phyloP scores from a whole-genome alignment of 2,888 invertebrate species.

The Pediacus dermestoides region DNA sequence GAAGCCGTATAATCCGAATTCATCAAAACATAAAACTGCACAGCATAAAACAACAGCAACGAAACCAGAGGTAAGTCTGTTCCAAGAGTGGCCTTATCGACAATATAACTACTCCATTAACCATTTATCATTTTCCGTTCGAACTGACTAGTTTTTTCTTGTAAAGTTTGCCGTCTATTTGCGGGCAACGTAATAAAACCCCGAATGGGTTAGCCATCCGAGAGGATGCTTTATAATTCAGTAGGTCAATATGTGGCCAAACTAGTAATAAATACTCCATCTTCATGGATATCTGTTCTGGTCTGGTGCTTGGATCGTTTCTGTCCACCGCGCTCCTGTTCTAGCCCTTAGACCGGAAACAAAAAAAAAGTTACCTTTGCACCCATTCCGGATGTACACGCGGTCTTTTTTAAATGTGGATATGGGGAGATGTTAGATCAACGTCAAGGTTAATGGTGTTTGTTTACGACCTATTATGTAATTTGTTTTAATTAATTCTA shows the following conservation, averaged over 20 bases:
- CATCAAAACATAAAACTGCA: slow-evolving; percentile 5
- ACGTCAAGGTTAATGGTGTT: neutral
- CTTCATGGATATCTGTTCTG: slow-evolving; percentile 6
- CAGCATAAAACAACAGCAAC: neutral
- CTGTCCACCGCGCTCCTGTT: slow-evolving; percentile 7
- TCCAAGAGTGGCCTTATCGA: slow-evolving; percentile 16
- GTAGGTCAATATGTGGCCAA: slow-evolving; percentile 14
- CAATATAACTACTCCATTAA: slow-evolving; percentile 26
- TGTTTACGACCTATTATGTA: neutral
- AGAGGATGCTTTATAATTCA: slow-evolving; percentile 16
- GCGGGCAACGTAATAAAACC: slow-evolving; percentile 16
- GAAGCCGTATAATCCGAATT: too few relatives aligned
- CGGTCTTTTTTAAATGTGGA: neutral
- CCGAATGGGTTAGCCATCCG: slow-evolving; percentile 5
- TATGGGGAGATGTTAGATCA: neutral
- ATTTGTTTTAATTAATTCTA: slow-evolving; percentile 4
- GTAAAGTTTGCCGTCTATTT: neutral
- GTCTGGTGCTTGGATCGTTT: slow-evolving; percentile 10
- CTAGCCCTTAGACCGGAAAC: slow-evolving; percentile 12
- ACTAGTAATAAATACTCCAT: slow-evolving; percentile 7
- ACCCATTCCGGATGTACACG: slow-evolving; percentile 7
- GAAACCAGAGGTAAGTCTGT: neutral
- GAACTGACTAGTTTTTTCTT: slow-evolving; percentile 12
- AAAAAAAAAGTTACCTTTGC: slow-evolving; percentile 9
- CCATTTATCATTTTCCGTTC: slow-evolving; percentile 29